A percentile compares a stretch with the other conserved stretches of the same genome.
phyloP scores from a whole-genome alignment of 2,797 vertebrate genomes.

The Furcifer pardalis region DNA sequence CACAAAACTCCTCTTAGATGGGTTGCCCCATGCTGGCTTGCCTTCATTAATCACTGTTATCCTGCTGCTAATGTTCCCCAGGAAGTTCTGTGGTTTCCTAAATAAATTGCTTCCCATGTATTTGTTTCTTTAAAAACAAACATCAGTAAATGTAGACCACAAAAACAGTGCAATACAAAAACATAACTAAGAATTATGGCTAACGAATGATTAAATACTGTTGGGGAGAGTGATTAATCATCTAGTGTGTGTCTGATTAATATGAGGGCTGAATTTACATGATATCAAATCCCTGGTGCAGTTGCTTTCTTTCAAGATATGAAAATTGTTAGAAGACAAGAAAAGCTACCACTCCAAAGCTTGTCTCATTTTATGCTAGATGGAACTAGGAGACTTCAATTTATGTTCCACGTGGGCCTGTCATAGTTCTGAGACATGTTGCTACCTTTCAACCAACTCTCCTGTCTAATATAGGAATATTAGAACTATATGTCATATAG shows the following conservation, averaged over 20 bases:
- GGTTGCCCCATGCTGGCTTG: conserved; percentile 36
- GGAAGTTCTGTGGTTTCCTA: conserved; percentile 42
- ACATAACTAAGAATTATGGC: neutral
- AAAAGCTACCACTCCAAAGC: neutral
- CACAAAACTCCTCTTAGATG: neutral
- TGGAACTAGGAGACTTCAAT: neutral
- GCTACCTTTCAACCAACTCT: neutral
- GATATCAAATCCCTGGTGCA: neutral
- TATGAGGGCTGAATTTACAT: neutral
- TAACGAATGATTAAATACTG: neutral
- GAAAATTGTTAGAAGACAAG: neutral
- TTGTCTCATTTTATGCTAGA: neutral
- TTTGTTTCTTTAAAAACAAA: conserved; percentile 34
- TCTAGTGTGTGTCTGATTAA: neutral
- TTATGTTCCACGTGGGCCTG: neutral
- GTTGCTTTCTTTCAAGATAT: neutral
- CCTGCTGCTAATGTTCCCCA: conserved; percentile 36
- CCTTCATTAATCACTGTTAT: conserved; percentile 44
- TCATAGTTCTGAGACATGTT: neutral
- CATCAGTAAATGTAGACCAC: conserved; percentile 22
- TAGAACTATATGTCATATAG: neutral
- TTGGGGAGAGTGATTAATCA: neutral
- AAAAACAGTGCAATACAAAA: conserved; percentile 27
- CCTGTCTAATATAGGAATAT: neutral
- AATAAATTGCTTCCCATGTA: conserved; percentile 37